Evolutionary conservation across 2,113 vertebrate species (phyloP), one percentile per base, ranked within the genome.

Genomic region (Conger conger): DNA sequence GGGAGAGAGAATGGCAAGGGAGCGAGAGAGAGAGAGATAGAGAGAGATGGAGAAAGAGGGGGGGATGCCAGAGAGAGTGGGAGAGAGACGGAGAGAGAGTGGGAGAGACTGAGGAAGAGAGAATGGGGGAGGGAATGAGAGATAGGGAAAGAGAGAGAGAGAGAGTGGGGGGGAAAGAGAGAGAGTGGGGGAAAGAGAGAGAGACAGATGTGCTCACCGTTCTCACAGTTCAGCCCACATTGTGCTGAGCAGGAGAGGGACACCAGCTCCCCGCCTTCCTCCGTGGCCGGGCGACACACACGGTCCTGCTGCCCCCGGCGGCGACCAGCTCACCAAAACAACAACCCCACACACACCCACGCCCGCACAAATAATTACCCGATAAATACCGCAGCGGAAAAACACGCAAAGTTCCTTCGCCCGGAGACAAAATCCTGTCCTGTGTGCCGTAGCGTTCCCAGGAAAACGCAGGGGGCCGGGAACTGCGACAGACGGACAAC

Each of bases 211-310:
- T 90, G 93, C 94, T 95, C 94, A 96, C 95, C 95, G 95, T 95
- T 93, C 89, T 95, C 93, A 94, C 92, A 92, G 93, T 95, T 96
- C 96, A 96, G 90, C 90, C 93, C 90, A 93, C 93, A 96, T 92
- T 94, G 93, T 94, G 94, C 95, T 93, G 96, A 94, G 92, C 96
- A 94, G 92, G 94, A 89, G 95, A 96, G 92, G 63, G 89, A 86
- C 88, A 90, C 87, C 91, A 90, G 90, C 86, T 92, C 91, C 68
- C 68, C 6, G 81, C 89, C 90, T 82, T 92, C 90, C 83, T 92
- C 91, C 53, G 89, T 90, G 84, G 84, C 93, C 93, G 91, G 93
- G 90, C 35, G 93, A 92, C 92, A 92, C 92, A 18, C 92, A 91
- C 92, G 93, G 88, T 90, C 93, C 93, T 92, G 94, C 93, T 87